Evolutionary conservation across 1,140 invertebrate species (phyloP).

Genomic region (Aphis craccivora): DNA sequence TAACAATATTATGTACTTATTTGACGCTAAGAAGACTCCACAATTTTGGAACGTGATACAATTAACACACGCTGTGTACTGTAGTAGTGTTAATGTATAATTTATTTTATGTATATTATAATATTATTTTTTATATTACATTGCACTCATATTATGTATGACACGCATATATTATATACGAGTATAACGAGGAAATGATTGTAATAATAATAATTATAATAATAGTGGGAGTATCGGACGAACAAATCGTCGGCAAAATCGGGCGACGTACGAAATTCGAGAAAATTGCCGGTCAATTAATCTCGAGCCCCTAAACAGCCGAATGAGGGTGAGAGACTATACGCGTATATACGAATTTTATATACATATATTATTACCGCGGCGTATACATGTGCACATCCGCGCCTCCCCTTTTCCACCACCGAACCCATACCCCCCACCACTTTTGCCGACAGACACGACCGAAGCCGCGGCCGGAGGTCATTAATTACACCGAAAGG

Average conservation of each 20-base stretch:
- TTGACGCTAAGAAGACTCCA: neutral
- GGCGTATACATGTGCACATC: constrained; percentile 1
- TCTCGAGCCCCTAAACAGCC: constrained; percentile 46
- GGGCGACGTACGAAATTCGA: constrained; percentile 26
- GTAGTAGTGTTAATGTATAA: neutral
- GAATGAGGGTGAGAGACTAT: no score
- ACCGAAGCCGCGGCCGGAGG: constrained; percentile 10
- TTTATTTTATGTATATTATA: neutral
- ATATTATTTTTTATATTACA: neutral
- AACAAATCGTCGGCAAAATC: neutral
- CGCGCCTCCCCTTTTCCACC: neutral
- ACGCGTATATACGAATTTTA: neutral
- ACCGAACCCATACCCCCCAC: neutral
- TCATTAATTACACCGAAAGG: constrained; percentile 43
- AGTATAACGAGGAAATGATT: neutral
- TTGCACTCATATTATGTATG: neutral
- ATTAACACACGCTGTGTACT: neutral
- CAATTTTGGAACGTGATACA: neutral
- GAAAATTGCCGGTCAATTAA: constrained; percentile 49
- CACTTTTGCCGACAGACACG: neutral
- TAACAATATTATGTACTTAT: no score
- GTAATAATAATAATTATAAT: neutral
- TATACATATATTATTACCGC: neutral
- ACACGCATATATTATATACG: no score
- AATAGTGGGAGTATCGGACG: neutral